A percentile compares a stretch with the other conserved stretches of the same genome.
Conservation (phyloP, 2,113 vertebrate genomes). For the Tyto alba region DNA sequence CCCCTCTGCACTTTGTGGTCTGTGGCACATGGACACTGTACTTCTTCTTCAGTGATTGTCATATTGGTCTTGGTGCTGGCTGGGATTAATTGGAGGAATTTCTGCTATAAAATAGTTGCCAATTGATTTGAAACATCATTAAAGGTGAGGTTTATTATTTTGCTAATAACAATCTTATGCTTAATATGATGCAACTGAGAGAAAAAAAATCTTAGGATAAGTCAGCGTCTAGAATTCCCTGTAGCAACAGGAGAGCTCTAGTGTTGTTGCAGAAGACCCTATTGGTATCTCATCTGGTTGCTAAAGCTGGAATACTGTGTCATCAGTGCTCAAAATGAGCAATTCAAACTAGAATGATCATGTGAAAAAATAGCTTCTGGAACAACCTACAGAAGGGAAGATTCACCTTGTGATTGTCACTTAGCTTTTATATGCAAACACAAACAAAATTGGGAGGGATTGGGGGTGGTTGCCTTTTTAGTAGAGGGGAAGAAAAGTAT, state of each 20-base stretch:
- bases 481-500: neutral
- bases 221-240: neutral
- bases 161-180: neutral
- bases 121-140: neutral
- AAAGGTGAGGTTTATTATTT: neutral
- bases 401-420: neutral
- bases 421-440: neutral
- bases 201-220: neutral
- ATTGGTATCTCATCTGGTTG: neutral
- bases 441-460: neutral
- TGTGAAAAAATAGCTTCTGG: neutral
- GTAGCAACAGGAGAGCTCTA: neutral
- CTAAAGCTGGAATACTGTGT: neutral
- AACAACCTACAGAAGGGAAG: neutral
- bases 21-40: rapidly evolving
- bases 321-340: neutral
- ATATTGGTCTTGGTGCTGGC: neutral
- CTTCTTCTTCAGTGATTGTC: neutral
- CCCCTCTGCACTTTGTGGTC: neutral
- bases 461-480: neutral
- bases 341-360: neutral
- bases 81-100: neutral
- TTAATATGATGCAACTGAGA: neutral
- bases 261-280: neutral
- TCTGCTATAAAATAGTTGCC: neutral